Evolutionary conservation across 2,888 invertebrate species (phyloP).

Genomic region (Hypomecis punctinalis): DNA sequence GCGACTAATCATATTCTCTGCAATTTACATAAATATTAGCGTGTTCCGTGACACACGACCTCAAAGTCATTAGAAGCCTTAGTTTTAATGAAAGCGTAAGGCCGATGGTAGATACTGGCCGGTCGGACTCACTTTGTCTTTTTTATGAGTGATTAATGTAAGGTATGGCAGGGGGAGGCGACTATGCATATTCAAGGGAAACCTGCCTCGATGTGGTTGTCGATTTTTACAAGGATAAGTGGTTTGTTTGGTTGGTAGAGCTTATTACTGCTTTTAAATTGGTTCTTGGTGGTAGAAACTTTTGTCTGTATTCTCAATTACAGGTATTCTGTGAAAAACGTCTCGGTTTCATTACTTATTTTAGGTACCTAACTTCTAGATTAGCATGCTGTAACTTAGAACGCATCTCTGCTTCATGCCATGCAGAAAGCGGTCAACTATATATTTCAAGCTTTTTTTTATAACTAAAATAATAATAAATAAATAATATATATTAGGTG

Average conservation of each 20-base stretch:
- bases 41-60: constrained; percentile 81
- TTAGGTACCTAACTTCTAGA: no score
- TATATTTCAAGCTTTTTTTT: no score
- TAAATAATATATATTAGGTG: no score
- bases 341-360: no score
- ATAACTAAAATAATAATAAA: no score
- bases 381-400: no score
- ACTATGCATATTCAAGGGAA: constrained; percentile 70
- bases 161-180: constrained; percentile 55
- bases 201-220: constrained; percentile 39
- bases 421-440: no score
- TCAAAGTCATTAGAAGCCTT: constrained; percentile 66
- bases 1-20: constrained; percentile 84
- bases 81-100: constrained; percentile 48
- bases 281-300: not conserved
- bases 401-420: no score
- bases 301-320: no score
- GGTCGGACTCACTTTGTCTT: constrained; percentile 78
- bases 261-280: not conserved
- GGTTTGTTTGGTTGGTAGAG: constrained; percentile 44
- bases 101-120: constrained; percentile 73
- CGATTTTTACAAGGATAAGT: constrained; percentile 49
- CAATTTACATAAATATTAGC: constrained; percentile 85
- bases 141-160: constrained; percentile 83
- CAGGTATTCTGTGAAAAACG: no score